Evolutionary conservation across 37 sponge, comb jelly and placozoan species (phyloP).

Genomic region (Halisarca cf. caerulea): DNA sequence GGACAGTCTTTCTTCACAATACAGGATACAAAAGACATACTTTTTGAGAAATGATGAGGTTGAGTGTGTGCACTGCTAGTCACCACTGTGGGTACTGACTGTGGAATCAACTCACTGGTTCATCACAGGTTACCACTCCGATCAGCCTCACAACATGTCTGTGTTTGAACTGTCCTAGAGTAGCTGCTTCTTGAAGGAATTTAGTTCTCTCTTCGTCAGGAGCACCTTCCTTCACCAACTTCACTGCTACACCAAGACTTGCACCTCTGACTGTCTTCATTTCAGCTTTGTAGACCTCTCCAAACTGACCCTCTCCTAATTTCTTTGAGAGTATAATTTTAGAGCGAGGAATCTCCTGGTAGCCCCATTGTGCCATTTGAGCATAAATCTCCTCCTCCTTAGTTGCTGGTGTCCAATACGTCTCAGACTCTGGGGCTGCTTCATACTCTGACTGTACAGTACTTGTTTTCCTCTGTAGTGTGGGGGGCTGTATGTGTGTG

Average conservation of each 20-base stretch:
- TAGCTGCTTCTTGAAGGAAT: constrained; percentile 1
- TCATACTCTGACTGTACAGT: too few relatives aligned
- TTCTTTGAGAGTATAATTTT: not conserved
- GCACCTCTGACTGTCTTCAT: not conserved
- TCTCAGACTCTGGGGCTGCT: not conserved
- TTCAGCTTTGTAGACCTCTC: constrained; percentile 13
- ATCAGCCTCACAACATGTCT: not conserved
- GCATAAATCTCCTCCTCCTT: constrained; percentile 12
- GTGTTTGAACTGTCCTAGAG: constrained; percentile 13
- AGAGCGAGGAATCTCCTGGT: not conserved
- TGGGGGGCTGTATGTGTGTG: too few relatives aligned
- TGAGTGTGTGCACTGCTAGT: too few relatives aligned
- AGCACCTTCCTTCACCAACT: constrained; percentile 11
- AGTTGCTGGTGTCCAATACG: not conserved
- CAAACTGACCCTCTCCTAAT: constrained; percentile 14
- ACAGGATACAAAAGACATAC: too few relatives aligned
- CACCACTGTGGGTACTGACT: too few relatives aligned
- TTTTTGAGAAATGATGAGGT: too few relatives aligned
- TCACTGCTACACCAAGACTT: not conserved
- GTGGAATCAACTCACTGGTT: too few relatives aligned
- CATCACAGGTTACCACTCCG: not conserved
- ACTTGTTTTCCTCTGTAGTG: too few relatives aligned
- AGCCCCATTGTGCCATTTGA: not conserved
- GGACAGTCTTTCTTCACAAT: too few relatives aligned
- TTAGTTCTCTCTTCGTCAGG: constrained; percentile 1